phyloP scores from a whole-genome alignment of 2,113 vertebrate species.

The Lonchura striata region DNA sequence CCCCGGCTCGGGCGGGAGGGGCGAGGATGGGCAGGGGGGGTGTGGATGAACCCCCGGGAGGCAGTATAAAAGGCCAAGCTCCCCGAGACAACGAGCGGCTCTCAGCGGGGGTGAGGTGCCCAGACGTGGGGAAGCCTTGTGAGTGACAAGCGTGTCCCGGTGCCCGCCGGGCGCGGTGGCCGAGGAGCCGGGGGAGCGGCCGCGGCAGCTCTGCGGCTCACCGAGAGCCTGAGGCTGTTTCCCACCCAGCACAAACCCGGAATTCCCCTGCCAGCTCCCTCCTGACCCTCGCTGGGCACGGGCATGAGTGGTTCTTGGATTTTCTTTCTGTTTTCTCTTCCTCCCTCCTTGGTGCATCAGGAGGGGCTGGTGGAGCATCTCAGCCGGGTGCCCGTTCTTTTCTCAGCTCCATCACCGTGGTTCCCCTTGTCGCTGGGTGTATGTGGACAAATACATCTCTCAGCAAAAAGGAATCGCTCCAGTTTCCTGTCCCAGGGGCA shows the following conservation, averaged over 20 bases:
- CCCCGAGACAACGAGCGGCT: neutral
- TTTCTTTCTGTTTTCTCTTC: neutral
- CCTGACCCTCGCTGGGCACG: neutral
- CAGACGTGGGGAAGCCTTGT: fast-evolving
- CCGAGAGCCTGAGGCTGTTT: neutral
- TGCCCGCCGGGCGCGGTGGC: neutral
- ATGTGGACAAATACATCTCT: neutral
- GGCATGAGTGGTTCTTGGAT: fast-evolving
- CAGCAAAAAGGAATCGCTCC: neutral
- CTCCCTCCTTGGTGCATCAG: neutral
- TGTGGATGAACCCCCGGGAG: neutral
- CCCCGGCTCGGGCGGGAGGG: neutral
- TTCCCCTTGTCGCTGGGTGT: neutral
- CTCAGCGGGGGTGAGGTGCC: neutral
- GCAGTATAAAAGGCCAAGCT: neutral
- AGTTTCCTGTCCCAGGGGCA: neutral
- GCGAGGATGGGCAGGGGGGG: neutral
- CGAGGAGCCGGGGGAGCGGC: fast-evolving
- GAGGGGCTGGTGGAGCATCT: neutral
- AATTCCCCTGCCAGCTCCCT: neutral
- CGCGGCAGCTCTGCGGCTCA: neutral
- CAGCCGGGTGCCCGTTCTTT: neutral
- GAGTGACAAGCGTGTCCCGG: slow-evolving; percentile 29
- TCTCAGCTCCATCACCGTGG: neutral
- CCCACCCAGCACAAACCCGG: fast-evolving